Percentiles rank a stretch among this genome's conserved stretches.
Evolutionary conservation across 2,888 invertebrate genomes (phyloP).

Genomic region (Chloroclysta siterata): DNA sequence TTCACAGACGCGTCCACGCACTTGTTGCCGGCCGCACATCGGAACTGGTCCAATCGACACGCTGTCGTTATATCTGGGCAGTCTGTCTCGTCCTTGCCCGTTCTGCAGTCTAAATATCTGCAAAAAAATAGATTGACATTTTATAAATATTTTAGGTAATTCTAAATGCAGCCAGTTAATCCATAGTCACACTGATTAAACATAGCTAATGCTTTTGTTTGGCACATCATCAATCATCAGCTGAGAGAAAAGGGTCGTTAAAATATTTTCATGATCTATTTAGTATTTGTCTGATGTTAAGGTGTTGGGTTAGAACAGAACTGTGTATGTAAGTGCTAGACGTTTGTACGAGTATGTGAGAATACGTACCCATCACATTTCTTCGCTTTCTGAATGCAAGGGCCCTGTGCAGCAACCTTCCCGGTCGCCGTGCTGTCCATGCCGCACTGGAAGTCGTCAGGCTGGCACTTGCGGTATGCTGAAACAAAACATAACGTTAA

Average conservation of each 20-base stretch:
- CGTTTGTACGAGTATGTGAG: background rate
- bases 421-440: slow-evolving; percentile 80
- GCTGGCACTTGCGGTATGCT: slow-evolving; percentile 95
- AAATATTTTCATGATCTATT: no score
- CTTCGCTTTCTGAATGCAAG: slow-evolving; percentile 95
- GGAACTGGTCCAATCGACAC: slow-evolving; percentile 93
- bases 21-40: slow-evolving; percentile 91
- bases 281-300: no score
- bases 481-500: slow-evolving; percentile 53
- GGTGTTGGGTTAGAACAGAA: no score
- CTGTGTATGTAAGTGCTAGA: no score
- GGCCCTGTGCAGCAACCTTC: slow-evolving; percentile 85
- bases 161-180: no score
- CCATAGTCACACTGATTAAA: no score
- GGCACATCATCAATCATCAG: no score
- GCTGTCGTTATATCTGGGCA: slow-evolving; percentile 86
- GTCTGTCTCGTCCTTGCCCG: slow-evolving; percentile 91
- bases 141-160: background rate
- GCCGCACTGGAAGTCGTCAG: slow-evolving; percentile 95
- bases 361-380: slow-evolving; percentile 91
- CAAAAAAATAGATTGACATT: slow-evolving; percentile 13
- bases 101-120: slow-evolving; percentile 92
- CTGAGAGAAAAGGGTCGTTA: no score
- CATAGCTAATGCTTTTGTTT: no score
- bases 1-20: slow-evolving; percentile 90